Evolutionary conservation across 2,888 invertebrate genomes (phyloP).

Genomic region (Shargacucullia verbasci): DNA sequence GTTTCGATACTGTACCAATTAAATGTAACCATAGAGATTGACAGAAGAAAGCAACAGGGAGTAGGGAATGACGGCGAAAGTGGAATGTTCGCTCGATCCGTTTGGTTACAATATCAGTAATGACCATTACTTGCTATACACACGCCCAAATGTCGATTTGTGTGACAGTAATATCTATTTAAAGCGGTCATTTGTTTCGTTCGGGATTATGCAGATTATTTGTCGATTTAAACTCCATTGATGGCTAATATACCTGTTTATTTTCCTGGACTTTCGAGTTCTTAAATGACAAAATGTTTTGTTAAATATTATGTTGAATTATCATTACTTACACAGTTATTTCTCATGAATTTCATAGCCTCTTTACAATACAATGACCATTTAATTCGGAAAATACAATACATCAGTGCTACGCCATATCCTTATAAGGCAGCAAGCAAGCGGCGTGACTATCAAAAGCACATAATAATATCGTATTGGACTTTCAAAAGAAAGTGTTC

Average conservation of each 20-base stretch:
- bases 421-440: conserved; percentile 33
- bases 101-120: conserved; percentile 67
- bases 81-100: conserved; percentile 68
- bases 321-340: conserved; percentile 14
- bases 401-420: conserved; percentile 7
- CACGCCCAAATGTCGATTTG: conserved; percentile 64
- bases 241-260: conserved; percentile 14
- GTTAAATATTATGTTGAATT: background rate
- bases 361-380: conserved; percentile 37
- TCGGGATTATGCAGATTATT: conserved; percentile 25
- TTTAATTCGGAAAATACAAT: conserved; percentile 37
- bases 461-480: conserved; percentile 20
- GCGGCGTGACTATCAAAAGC: conserved; percentile 29
- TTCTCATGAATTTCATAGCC: conserved; percentile 16
- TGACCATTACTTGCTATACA: conserved; percentile 58
- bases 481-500: conserved; percentile 44
- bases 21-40: conserved; percentile 73
- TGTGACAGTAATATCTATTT: conserved; percentile 54
- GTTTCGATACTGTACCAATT: conserved; percentile 76
- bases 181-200: conserved; percentile 36
- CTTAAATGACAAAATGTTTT: background rate
- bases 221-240: conserved; percentile 19
- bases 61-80: conserved; percentile 74
- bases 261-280: background rate
- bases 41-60: conserved; percentile 78